Base-by-base conservation (phyloP, 2,113 vertebrate species). In the Myrmecophaga tridactyla region DNA sequence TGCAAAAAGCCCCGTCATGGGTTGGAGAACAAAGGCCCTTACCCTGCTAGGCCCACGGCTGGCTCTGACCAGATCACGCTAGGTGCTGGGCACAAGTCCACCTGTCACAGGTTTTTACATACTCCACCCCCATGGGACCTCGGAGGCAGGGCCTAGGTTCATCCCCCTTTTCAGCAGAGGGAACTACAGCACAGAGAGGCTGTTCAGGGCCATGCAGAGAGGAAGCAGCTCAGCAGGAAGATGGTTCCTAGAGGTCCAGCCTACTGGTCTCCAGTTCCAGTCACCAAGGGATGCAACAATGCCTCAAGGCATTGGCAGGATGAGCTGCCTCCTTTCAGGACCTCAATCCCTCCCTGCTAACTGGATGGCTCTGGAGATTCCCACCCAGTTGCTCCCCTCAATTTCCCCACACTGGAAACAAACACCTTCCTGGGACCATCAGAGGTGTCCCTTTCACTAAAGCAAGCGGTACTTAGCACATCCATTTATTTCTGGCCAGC, bases 231-330 rank as follows among this genome's bases (percentile, higher is more conserved):
- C 27, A 6, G 58, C 1, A 1, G 17, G 63, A 6, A 10, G 20
- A 9, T 3, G 1, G 36, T 4, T 20, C 65, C n/a, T 0, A 11
- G 60, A 1, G 10, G 34, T 6, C 51, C 3, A 9, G 63, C 31
- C 7, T 34, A 46, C 39, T 0, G 6, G 73, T 20, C 58, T 4
- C 58, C 20, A 4, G 41, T 36, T 31, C 89, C 3, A 1, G 39
- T 12, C 70, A n/a, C n/a, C n/a, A 5, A 2, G 29, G 56, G n/a
- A 15, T 0, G 0, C 6, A 0, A 3, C 0, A 9, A 39, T 0
- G 2, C 36, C 9, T 12, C 0, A 0, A n/a, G n/a, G 15, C 31
- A 43, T 31, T 0, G n/a, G 12, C 4, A 0, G 12, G 2, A 46
- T 34, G 1, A 2, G 43, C 4, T 3, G 0, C 7, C 31, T 43